These are phyloP conservation scores for Zapornia atra DNA, from an alignment of 2,113 vertebrate genomes.

Conservation along the genomic window DNA sequence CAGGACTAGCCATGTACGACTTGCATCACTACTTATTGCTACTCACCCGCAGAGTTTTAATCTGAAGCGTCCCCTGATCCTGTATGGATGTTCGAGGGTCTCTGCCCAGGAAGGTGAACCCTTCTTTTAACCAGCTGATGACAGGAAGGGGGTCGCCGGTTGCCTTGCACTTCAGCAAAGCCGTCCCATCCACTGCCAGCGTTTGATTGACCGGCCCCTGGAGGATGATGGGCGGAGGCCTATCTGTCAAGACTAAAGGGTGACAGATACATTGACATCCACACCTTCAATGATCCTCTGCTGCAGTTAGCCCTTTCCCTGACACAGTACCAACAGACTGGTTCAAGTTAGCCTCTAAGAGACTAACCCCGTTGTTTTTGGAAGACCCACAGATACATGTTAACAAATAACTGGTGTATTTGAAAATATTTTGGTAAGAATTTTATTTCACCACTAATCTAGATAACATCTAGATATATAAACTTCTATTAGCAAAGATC, in stretches of 20 bases:
- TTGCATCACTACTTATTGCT: fast-evolving
- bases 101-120: conserved; percentile 91
- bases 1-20: fast-evolving
- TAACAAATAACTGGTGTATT: neutral
- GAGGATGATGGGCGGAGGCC: conserved; percentile 96
- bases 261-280: neutral
- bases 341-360: neutral
- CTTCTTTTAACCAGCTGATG: conserved; percentile 97
- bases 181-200: conserved; percentile 87
- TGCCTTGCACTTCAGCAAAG: conserved; percentile 93
- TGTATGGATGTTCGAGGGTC: conserved; percentile 91
- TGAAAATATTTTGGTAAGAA: neutral
- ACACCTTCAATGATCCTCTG: neutral
- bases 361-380: neutral
- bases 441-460: neutral
- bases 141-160: conserved; percentile 93
- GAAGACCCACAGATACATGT: neutral
- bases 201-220: conserved; percentile 97
- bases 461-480: neutral
- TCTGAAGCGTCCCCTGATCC: conserved; percentile 92
- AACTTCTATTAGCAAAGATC: neutral
- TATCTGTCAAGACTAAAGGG: conserved; percentile 90
- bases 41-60: conserved; percentile 89
- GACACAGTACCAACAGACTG: neutral
- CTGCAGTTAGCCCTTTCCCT: neutral